Percentiles rank a stretch among this genome's conserved stretches.
phyloP scores from a whole-genome alignment of 2,888 invertebrate genomes.

The Napeogenes sylphis region DNA sequence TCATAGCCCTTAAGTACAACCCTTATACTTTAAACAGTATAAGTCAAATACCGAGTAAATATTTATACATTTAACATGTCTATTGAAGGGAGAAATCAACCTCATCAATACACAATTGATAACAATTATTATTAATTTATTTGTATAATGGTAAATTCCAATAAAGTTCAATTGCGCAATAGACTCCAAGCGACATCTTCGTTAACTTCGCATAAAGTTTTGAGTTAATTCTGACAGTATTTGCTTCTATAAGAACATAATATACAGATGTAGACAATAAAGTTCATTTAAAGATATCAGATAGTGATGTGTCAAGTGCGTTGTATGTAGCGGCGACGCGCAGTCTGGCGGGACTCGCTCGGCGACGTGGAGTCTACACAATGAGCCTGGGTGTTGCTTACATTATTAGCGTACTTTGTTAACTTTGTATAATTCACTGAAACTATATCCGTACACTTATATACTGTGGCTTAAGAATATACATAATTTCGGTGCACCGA shows the following conservation, averaged over 20 bases:
- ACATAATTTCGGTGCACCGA: no score
- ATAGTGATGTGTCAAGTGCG: slow-evolving; percentile 20
- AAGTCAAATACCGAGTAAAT: no score
- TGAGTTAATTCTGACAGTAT: neutral
- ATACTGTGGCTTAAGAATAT: no score
- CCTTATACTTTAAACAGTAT: no score
- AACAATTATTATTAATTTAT: slow-evolving; percentile 30
- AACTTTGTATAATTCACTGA: no score
- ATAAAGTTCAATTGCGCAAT: slow-evolving; percentile 30
- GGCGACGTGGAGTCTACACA: slow-evolving; percentile 34
- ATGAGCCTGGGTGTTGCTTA: slow-evolving; percentile 23
- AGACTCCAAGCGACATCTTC: slow-evolving; percentile 17
- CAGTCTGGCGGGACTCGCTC: slow-evolving; percentile 34
- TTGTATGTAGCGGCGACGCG: slow-evolving; percentile 30
- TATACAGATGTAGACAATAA: slow-evolving; percentile 14
- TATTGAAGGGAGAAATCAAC: no score
- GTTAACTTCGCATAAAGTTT: slow-evolving; percentile 14
- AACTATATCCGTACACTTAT: no score
- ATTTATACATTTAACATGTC: no score
- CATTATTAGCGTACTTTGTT: neutral
- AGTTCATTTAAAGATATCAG: slow-evolving; percentile 19
- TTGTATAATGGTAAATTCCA: slow-evolving; percentile 29
- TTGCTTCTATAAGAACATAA: neutral
- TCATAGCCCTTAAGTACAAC: no score
- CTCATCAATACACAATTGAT: slow-evolving; percentile 20